Base-by-base conservation (phyloP, 2,888 invertebrate genomes). In the Chamaedrilus cognettii region DNA sequence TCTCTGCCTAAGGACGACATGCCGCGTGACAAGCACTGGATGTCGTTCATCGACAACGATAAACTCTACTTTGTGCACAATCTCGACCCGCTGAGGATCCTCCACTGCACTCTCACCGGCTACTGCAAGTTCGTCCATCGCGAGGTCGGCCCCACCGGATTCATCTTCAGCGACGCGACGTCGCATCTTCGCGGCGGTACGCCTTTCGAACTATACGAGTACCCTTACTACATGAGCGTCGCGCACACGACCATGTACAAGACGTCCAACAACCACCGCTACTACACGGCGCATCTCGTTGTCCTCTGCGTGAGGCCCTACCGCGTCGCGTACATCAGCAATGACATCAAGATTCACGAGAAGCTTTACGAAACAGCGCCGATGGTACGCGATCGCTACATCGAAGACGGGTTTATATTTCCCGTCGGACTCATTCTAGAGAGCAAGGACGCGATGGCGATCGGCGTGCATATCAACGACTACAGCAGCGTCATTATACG, bases 11-110 rank as follows among this genome's bases (percentile, higher is more conserved):
- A n/a, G 28, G 64, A 72, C 55, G 75, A 74, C 52, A 76, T 76
- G 70, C 72, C 73, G 26, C 28, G 76, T n/a, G 76, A 76, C 69
- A 76, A 76, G 58, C 75, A 76, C 66, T 76, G 76, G 76, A 72
- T 72, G 70, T 69, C 74, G 1, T 59, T 74, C 56, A 61, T 68
- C 31, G 57, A 72, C 42, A 32, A 67, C 30, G 75, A 68, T 26
- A 51, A 72, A 50, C 68, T 76, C 23, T 70, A 68, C 64, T 76
- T 75, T 60, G 75, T 76, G 1, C 75, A 76, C 60, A 76, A 73
- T 59, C 70, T 76, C n/a, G 76, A 76, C 57, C 76, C 76, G 5
- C 64, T 76, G 30, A 59, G 75, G 30, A 66, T 76, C 7, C 68
- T 76, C 57, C 62, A 72, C 35, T 76, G 76, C 52, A 51, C 65